phyloP scores from a whole-genome alignment of 1,140 invertebrate species.

The Leguminivora glycinivorella region DNA sequence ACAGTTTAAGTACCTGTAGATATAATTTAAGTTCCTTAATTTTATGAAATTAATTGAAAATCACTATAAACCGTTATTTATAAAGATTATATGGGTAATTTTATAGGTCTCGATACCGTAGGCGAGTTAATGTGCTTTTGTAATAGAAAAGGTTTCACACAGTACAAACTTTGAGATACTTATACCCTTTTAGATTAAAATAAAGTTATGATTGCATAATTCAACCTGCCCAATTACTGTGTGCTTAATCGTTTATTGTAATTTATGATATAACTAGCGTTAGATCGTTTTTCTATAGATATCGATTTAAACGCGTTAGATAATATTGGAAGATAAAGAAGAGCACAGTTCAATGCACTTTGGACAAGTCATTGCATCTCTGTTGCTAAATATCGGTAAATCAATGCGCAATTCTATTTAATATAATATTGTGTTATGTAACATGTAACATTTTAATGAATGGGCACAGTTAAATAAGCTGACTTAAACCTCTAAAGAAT shows the following conservation, averaged over 20 bases:
- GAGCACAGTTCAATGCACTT: constrained; percentile 11
- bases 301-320: constrained; percentile 23
- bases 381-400: background rate
- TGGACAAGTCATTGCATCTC: background rate
- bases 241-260: constrained; percentile 26
- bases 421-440: background rate
- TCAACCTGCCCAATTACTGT: constrained; percentile 21
- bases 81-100: constrained; percentile 21
- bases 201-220: constrained; percentile 16
- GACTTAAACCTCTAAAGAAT: background rate
- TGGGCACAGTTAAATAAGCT: background rate
- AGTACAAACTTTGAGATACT: background rate
- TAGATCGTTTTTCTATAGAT: constrained; percentile 12
- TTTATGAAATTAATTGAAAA: constrained; percentile 15
- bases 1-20: background rate
- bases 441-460: background rate
- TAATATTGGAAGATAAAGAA: constrained; percentile 16
- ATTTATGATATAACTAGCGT: constrained; percentile 29
- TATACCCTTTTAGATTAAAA: background rate
- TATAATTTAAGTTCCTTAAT: constrained; percentile 17
- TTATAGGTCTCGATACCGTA: constrained; percentile 1
- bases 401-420: constrained; percentile 5
- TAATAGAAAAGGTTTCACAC: background rate
- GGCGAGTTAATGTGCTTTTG: background rate
- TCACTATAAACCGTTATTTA: constrained; percentile 2